Conservation (phyloP, 1,140 invertebrate genomes). For the Pemphigus obesinymphae region DNA sequence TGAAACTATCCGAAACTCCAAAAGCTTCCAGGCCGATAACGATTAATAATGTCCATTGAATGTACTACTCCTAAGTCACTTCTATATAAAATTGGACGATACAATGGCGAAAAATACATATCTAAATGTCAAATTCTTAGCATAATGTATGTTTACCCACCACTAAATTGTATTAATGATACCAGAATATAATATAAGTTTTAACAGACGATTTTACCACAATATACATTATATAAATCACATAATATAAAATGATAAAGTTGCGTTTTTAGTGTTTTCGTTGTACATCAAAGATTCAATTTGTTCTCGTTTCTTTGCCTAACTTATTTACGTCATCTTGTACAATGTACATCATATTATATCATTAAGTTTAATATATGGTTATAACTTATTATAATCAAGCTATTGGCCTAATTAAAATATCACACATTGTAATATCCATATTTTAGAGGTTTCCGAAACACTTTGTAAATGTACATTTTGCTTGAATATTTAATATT, state of each 20-base stretch:
- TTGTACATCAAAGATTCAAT: neutral
- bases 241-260: neutral
- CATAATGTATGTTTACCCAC: neutral
- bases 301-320: neutral
- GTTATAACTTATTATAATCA: neutral
- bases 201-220: constrained; percentile 4
- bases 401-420: neutral
- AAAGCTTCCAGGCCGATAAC: neutral
- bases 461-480: neutral
- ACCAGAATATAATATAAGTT: neutral
- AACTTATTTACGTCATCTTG: neutral
- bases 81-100: neutral
- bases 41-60: constrained; percentile 4
- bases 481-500: constrained; percentile 4
- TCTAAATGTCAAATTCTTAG: neutral
- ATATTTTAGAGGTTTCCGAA: neutral
- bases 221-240: neutral
- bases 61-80: neutral
- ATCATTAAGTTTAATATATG: neutral
- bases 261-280: neutral
- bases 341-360: neutral
- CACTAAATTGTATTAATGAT: neutral
- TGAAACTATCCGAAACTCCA: constrained; percentile 19
- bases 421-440: neutral
- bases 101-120: neutral